Conservation (phyloP, 2,797 vertebrate species). For the Nothura maculosa region DNA sequence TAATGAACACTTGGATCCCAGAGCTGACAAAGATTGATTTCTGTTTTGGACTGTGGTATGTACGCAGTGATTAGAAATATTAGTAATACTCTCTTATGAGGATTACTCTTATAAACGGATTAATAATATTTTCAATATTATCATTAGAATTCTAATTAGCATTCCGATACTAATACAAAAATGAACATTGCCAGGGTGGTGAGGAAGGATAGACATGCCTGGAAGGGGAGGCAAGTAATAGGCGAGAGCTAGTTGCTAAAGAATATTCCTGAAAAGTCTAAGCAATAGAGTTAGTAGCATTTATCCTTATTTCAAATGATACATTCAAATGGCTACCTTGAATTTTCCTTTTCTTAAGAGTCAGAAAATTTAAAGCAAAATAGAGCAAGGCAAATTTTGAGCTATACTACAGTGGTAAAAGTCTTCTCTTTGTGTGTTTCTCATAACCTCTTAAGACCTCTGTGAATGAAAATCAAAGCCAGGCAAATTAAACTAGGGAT, state of each 20-base stretch:
- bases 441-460: background rate
- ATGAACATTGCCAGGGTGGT: background rate
- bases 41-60: background rate
- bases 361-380: background rate
- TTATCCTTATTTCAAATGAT: background rate
- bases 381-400: background rate
- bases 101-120: too few relatives aligned
- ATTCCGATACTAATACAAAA: background rate
- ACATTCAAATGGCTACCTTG: background rate
- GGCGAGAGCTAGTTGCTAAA: background rate
- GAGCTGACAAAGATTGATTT: background rate
- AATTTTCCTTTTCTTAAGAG: background rate
- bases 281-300: background rate
- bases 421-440: background rate
- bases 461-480: background rate
- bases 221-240: background rate
- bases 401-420: background rate
- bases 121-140: too few relatives aligned
- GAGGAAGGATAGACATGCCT: background rate
- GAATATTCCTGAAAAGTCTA: background rate
- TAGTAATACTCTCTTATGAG: background rate
- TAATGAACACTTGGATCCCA: background rate
- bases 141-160: too few relatives aligned
- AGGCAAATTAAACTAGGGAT: background rate
- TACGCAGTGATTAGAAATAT: background rate